A percentile compares a stretch with the other conserved stretches of the same genome.
Conservation (phyloP, 1,140 invertebrate species). For the Propsilocerus akamusi region DNA sequence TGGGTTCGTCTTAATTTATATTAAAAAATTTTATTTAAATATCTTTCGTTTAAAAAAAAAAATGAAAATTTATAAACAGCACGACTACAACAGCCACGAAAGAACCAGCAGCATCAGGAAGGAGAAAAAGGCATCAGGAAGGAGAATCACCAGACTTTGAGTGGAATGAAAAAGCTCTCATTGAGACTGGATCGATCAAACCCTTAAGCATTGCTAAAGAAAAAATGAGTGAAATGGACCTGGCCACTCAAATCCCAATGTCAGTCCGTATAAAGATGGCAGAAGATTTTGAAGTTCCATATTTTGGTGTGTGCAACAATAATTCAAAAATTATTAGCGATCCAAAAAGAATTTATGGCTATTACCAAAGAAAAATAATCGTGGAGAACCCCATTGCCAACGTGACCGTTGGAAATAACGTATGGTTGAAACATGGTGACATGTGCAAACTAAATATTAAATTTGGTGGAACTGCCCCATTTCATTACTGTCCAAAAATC, state of each 20-base stretch:
- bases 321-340: slow-evolving; percentile 36
- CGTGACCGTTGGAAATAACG: slow-evolving; percentile 44
- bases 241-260: slow-evolving; percentile 14
- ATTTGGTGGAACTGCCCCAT: slow-evolving; percentile 51
- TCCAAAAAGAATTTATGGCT: slow-evolving; percentile 49
- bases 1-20: too few species aligned
- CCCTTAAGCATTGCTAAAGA: slow-evolving; percentile 6
- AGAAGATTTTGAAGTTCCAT: slow-evolving; percentile 11
- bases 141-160: not conserved
- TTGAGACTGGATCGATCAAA: slow-evolving; percentile 8
- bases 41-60: too few species aligned
- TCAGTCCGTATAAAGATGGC: slow-evolving; percentile 15
- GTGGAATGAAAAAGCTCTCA: slow-evolving; percentile 2
- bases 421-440: slow-evolving; percentile 64
- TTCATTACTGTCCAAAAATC: slow-evolving; percentile 41
- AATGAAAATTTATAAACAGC: too few species aligned
- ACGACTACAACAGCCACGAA: slow-evolving; percentile 9
- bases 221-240: slow-evolving; percentile 9
- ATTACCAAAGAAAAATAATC: slow-evolving; percentile 37
- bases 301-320: slow-evolving; percentile 32
- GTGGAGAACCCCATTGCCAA: slow-evolving; percentile 43
- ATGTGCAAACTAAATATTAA: slow-evolving; percentile 46
- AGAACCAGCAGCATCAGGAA: slow-evolving; percentile 6
- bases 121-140: slow-evolving; percentile 7
- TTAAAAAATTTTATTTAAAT: too few species aligned